Conservation (phyloP, 2,797 vertebrate species). For the Poecilia gillii region DNA sequence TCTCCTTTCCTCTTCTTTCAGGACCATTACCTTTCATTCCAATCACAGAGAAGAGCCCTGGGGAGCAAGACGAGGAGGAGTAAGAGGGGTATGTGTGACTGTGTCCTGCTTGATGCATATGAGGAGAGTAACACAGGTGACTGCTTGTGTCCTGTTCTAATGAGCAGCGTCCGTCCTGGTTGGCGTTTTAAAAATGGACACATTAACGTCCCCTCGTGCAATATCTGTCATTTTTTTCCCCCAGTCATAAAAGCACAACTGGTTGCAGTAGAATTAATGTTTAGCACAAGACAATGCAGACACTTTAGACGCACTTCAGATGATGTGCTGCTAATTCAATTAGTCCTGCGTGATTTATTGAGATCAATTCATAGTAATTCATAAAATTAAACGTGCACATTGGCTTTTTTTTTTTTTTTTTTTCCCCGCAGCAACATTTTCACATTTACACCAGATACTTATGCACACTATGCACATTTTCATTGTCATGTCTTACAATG, state of each 20-base stretch:
- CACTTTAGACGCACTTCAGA: conserved; percentile 21
- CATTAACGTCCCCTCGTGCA: conserved; percentile 32
- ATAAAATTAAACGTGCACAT: conserved; percentile 3
- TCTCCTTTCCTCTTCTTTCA: conserved; percentile 84
- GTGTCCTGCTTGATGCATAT: conserved; percentile 61
- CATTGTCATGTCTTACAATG: not conserved
- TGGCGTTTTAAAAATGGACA: conserved; percentile 26
- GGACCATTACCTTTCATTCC: conserved; percentile 86
- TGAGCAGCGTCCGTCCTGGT: conserved; percentile 28
- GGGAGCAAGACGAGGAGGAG: conserved; percentile 51
- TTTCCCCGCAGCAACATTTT: not conserved
- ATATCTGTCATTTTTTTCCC: conserved; percentile 38
- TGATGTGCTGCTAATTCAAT: conserved; percentile 22
- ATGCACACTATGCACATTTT: not conserved
- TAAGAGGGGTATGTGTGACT: conserved; percentile 35
- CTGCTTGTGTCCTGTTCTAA: conserved; percentile 38
- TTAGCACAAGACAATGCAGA: conserved; percentile 21
- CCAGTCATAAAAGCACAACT: conserved; percentile 23
- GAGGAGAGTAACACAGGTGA: conserved; percentile 38
- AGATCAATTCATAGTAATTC: conserved; percentile 18
- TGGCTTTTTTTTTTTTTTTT: conserved; percentile 1
- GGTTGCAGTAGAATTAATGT: conserved; percentile 28
- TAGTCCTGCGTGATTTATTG: conserved; percentile 11
- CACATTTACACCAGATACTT: not conserved
- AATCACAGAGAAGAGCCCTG: conserved; percentile 80